Evolutionary conservation across 1,140 invertebrate species (phyloP), one percentile per base, ranked within the genome.

Genomic region (Temnothorax curvispinosus): DNA sequence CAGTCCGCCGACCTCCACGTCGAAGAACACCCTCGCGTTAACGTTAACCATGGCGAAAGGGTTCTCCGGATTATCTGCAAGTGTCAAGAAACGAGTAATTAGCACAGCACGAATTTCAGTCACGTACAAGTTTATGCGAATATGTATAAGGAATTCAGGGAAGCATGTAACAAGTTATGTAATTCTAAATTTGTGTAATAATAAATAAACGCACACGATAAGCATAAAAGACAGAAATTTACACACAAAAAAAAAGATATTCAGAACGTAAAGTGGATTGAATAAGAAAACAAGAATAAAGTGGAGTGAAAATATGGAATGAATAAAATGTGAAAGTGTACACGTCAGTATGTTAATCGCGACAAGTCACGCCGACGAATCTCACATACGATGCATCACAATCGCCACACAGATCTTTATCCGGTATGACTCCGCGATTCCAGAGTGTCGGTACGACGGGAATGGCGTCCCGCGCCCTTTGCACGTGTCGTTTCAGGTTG

Each of bases 1-100:
- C 78, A 99, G 93, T 11, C 98, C 98, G 54, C 98, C 99, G 80
- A 99, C 98, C 92, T 98, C 97, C 74, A 99, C 96, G 93, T 99
- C 99, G 95, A 99, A 99, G 94, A 98, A 99, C 96, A 97, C 97
- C 96, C 95, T 89, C 0, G 94, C 92, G 87, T 95, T 95, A 87
- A 91, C 92, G 87, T 95, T 95, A 87, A 91, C 92, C 92, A 93
- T 94, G 77, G 44, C 64, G 52, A 52, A 52, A 64, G 21, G 1
- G n/a, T 44, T 44, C 47, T 84, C 21, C 41, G 41, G 21, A 44
- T 44, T 74, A 76, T n/a, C 86, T 89, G 18, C 32, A 87, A 87
- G 18, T 74, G 1, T 52, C 7, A 72, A 35, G 5, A 52, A 35
- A 52, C 21, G 8, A 67, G 4, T 3, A 52, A 72, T 69, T 32